Percentiles rank a stretch among this genome's conserved stretches.
Conservation (phyloP, 2,888 invertebrate species). For the Teinopalpus imperialis region DNA sequence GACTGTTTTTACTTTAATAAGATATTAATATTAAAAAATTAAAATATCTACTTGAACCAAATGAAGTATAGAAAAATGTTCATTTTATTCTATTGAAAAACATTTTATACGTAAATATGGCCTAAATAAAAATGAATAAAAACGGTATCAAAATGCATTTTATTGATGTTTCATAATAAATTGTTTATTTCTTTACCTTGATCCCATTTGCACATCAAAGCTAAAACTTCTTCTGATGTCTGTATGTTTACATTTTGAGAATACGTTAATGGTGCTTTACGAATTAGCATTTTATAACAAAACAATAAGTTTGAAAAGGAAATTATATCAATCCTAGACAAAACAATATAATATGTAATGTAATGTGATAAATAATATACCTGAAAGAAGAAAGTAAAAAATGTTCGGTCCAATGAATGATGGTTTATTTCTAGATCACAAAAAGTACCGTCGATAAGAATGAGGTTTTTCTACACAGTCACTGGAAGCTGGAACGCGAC, state of each 20-base stretch:
- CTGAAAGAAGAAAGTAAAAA: too few relatives aligned
- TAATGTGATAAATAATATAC: not conserved
- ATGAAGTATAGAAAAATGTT: too few relatives aligned
- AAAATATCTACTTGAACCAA: not conserved
- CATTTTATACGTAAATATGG: too few relatives aligned
- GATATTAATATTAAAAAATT: slow-evolving; percentile 13
- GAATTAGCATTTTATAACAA: slow-evolving; percentile 5
- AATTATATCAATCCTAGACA: too few relatives aligned
- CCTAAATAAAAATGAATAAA: slow-evolving; percentile 2
- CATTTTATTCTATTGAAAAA: too few relatives aligned
- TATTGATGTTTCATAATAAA: slow-evolving; percentile 2
- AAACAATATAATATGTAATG: too few relatives aligned
- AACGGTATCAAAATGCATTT: not conserved
- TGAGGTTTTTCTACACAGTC: slow-evolving; percentile 36
- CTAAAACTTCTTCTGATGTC: slow-evolving; percentile 11
- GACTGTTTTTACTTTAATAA: slow-evolving; percentile 41
- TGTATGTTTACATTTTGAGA: slow-evolving; percentile 19
- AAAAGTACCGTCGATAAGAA: slow-evolving; percentile 5
- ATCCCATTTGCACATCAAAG: slow-evolving; percentile 15
- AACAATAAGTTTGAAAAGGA: too few relatives aligned
- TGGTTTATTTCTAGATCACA: slow-evolving; percentile 48
- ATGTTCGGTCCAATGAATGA: slow-evolving; percentile 24
- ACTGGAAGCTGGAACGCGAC: slow-evolving; percentile 38
- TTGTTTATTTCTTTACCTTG: slow-evolving; percentile 13
- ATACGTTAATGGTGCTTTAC: slow-evolving; percentile 3